These are phyloP conservation scores for Alentia gelatinosa DNA, from an alignment of 2,888 invertebrate genomes.

Conservation along the genomic window DNA sequence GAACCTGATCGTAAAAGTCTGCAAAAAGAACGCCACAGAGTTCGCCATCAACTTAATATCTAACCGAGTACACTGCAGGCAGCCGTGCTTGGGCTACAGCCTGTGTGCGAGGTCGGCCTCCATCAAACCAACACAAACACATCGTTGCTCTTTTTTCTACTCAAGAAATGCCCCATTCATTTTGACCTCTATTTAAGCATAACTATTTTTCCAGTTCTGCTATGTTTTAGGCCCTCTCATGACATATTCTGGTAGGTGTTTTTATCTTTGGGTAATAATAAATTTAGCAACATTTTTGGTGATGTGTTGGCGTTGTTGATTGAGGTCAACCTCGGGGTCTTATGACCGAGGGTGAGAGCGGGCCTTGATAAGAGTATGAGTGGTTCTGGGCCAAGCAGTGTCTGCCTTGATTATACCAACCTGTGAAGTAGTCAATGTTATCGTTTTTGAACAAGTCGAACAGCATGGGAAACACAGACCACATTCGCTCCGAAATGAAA, in stretches of 20 bases:
- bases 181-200: no score
- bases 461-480: constrained; percentile 91
- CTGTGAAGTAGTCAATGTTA: constrained; percentile 93
- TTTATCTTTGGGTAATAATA: no score
- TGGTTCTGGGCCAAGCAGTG: background rate
- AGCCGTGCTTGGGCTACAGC: background rate
- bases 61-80: background rate
- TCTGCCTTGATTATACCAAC: constrained; percentile 66
- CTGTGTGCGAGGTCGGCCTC: background rate
- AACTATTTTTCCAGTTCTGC: no score
- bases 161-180: no score
- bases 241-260: no score
- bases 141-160: no score
- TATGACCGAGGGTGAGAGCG: background rate
- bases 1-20: constrained; percentile 98
- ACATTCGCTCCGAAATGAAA: constrained; percentile 95
- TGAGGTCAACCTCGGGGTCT: background rate
- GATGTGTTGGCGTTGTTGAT: no score
- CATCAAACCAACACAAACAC: no score
- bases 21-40: constrained; percentile 63
- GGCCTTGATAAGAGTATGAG: background rate
- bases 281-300: no score
- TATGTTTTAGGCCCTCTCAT: no score
- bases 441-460: constrained; percentile 93
- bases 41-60: background rate